Conservation (phyloP, 1,140 invertebrate species). For the Planococcus citri region DNA sequence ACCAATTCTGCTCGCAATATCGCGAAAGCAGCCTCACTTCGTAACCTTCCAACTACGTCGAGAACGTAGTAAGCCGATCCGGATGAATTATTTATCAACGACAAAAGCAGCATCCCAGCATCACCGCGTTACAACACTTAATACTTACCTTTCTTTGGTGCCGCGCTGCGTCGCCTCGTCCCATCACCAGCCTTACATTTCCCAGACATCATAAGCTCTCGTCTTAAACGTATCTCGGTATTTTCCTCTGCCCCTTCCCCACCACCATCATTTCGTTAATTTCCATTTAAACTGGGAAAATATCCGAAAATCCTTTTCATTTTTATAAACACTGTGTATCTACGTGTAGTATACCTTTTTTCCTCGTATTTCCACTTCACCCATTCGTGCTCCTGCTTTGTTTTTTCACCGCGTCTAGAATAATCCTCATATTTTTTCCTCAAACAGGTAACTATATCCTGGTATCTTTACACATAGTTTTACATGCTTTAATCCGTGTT, state of each 20-base stretch:
- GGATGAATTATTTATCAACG: constrained; percentile 19
- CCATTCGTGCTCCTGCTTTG: no score
- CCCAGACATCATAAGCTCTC: not conserved
- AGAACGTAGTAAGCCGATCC: constrained; percentile 3
- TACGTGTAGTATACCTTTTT: no score
- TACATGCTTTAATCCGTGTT: no score
- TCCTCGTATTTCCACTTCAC: no score
- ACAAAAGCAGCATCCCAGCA: constrained; percentile 12
- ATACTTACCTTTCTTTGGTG: not conserved
- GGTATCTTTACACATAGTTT: no score
- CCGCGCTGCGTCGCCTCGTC: no score
- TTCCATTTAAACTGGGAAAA: constrained; percentile 11
- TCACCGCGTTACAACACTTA: constrained; percentile 15
- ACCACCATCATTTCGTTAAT: not conserved
- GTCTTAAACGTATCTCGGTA: not conserved
- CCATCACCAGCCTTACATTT: not conserved
- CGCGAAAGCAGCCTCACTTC: not conserved
- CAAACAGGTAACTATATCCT: no score
- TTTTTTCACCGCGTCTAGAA: no score
- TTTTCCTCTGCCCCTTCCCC: not conserved
- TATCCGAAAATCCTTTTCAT: constrained; percentile 10
- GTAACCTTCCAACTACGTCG: not conserved
- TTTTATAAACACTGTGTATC: no score
- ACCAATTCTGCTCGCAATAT: not conserved
- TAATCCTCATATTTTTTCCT: no score